These are phyloP conservation scores for Scaptomyza hsui DNA, from an alignment of 1,140 invertebrate species.

Conservation along the genomic window DNA sequence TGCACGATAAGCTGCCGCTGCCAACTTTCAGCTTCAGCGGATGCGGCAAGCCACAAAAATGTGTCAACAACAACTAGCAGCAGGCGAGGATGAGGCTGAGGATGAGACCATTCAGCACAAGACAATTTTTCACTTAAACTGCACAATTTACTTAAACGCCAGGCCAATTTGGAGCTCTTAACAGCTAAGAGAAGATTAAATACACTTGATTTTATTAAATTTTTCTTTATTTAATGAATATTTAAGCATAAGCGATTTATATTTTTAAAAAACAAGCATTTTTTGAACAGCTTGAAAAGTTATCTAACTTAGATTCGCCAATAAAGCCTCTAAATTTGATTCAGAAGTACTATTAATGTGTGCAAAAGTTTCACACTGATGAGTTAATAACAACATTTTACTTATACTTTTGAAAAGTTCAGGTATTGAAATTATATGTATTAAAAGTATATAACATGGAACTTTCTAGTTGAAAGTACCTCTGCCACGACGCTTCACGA, in stretches of 20 bases:
- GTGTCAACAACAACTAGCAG: slow-evolving; percentile 47
- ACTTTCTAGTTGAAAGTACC: not conserved
- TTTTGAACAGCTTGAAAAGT: too few species aligned
- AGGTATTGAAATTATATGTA: too few species aligned
- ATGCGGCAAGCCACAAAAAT: slow-evolving; percentile 34
- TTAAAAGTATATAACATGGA: not conserved
- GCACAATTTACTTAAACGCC: slow-evolving; percentile 65
- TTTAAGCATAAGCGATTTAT: too few species aligned
- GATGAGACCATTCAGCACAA: slow-evolving; percentile 4
- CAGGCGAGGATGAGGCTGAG: not conserved
- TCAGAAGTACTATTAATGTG: too few species aligned
- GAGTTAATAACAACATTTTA: too few species aligned
- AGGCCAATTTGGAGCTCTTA: slow-evolving; percentile 8
- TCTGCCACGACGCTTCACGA: not conserved
- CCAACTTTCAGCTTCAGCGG: slow-evolving; percentile 40
- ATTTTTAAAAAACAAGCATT: too few species aligned
- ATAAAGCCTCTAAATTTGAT: too few species aligned
- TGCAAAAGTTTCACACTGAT: too few species aligned
- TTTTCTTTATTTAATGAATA: too few species aligned
- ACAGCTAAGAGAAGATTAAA: slow-evolving; percentile 15
- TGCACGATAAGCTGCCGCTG: slow-evolving; percentile 49
- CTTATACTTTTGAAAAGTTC: too few species aligned
- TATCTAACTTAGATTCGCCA: too few species aligned
- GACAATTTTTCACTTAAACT: slow-evolving; percentile 63
- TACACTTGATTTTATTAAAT: slow-evolving; percentile 4